These are phyloP conservation scores for Lasioglossum lativentre DNA, from an alignment of 2,888 invertebrate genomes.

Conservation along the genomic window DNA sequence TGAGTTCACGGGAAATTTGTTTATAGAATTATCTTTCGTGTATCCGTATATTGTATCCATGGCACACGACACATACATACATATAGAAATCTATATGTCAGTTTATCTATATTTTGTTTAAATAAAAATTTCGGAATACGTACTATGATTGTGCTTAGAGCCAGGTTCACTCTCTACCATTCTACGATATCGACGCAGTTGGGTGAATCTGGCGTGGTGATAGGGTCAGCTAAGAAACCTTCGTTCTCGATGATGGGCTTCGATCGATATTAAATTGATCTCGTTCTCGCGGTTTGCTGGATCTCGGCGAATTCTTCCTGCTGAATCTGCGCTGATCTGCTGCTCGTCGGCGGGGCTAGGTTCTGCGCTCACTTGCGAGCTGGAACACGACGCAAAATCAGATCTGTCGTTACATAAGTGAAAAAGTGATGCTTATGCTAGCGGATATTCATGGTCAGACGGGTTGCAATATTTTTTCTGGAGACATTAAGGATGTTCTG, in stretches of 20 bases:
- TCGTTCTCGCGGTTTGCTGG: conserved; percentile 47
- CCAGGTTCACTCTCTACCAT: conserved; percentile 96
- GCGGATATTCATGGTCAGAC: neutral
- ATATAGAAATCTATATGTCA: too few relatives aligned
- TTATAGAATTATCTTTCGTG: too few relatives aligned
- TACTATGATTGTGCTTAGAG: conserved; percentile 91
- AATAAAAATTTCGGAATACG: conserved; percentile 80
- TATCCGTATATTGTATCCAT: too few relatives aligned
- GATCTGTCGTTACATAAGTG: conserved; percentile 3
- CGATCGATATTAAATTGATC: conserved; percentile 62
- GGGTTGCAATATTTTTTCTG: neutral
- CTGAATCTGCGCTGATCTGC: conserved; percentile 83
- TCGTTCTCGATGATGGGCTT: conserved; percentile 64
- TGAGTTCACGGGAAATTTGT: too few relatives aligned
- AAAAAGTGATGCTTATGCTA: neutral
- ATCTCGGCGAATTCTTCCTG: conserved; percentile 81
- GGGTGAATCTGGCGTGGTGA: conserved; percentile 79
- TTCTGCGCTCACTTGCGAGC: conserved; percentile 83
- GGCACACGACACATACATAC: too few relatives aligned
- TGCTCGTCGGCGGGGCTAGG: conserved; percentile 83
- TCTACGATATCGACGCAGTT: conserved; percentile 87
- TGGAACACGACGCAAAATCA: conserved; percentile 65
- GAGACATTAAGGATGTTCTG: too few relatives aligned
- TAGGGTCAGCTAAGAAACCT: conserved; percentile 72
- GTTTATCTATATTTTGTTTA: neutral